phyloP scores from a whole-genome alignment of 2,888 invertebrate genomes.

The Rhorus exstirpatorius region DNA sequence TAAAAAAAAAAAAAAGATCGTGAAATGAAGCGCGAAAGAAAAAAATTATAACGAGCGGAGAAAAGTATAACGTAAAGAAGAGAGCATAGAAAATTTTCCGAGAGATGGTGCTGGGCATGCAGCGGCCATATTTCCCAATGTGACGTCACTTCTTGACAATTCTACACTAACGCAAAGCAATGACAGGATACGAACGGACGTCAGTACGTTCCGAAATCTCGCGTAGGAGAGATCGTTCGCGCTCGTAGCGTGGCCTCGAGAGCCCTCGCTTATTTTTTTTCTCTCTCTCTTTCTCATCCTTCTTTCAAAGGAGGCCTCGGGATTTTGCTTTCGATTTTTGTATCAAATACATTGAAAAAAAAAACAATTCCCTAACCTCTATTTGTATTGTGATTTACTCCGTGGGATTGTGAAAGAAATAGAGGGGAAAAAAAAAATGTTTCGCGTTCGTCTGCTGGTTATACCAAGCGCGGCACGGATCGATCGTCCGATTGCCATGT shows the following conservation, averaged over 20 bases:
- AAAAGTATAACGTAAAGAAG: background rate
- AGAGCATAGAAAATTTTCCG: background rate
- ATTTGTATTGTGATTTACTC: background rate
- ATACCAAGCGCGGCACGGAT: slow-evolving; percentile 71
- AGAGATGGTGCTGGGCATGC: slow-evolving; percentile 31
- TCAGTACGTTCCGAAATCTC: slow-evolving; percentile 67
- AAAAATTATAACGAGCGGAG: background rate
- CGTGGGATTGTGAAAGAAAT: background rate
- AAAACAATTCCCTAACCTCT: background rate
- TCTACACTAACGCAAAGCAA: slow-evolving; percentile 10
- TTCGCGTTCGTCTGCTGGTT: slow-evolving; percentile 60
- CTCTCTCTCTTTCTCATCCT: background rate
- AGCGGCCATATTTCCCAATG: slow-evolving; percentile 64
- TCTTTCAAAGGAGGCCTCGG: slow-evolving; percentile 18
- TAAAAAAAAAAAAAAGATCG: background rate
- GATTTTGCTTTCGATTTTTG: slow-evolving; percentile 49
- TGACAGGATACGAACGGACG: slow-evolving; percentile 15
- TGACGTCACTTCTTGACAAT: slow-evolving; percentile 65
- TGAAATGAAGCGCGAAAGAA: background rate
- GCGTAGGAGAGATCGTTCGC: slow-evolving; percentile 50
- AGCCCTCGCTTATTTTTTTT: slow-evolving; percentile 28
- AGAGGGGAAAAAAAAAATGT: slow-evolving; percentile 44
- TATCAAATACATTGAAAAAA: slow-evolving; percentile 13
- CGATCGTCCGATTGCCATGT: slow-evolving; percentile 75
- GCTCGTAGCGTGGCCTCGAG: slow-evolving; percentile 49